phyloP scores from a whole-genome alignment of 2,113 vertebrate species.

The Myrmecobius fasciatus region DNA sequence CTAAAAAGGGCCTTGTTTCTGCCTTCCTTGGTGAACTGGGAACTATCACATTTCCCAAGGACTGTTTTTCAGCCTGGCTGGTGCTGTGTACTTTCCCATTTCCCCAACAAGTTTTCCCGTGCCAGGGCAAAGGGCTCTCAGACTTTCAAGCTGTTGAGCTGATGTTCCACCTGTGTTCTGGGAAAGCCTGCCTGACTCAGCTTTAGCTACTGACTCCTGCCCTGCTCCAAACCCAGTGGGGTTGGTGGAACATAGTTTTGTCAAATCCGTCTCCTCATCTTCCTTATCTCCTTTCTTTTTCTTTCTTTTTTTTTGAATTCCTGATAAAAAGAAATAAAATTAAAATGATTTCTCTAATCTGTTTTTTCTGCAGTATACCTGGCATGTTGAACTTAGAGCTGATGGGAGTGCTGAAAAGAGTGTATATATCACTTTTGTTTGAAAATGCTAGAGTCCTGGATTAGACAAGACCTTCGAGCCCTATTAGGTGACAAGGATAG shows the following conservation, averaged over 20 bases:
- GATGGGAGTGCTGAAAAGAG: neutral
- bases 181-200: constrained; percentile 8
- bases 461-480: neutral
- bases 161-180: constrained; percentile 42
- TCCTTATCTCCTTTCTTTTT: neutral
- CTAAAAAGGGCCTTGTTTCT: constrained; percentile 75
- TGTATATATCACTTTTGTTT: neutral
- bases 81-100: fast-evolving
- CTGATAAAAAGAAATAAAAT: constrained; percentile 15
- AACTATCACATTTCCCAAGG: constrained; percentile 65
- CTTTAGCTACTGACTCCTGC: neutral
- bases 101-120: neutral
- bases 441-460: neutral
- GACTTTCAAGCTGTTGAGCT: neutral
- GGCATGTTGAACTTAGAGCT: constrained; percentile 1
- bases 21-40: constrained; percentile 77
- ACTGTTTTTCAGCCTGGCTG: constrained; percentile 36
- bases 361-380: neutral
- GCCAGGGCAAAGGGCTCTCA: constrained; percentile 35
- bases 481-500: neutral
- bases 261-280: neutral
- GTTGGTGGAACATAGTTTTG: constrained; percentile 5
- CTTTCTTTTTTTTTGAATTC: constrained; percentile 33
- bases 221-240: neutral
- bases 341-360: constrained; percentile 10